These are phyloP conservation scores for Centruroides sculpturatus DNA, from an alignment of 1,140 invertebrate genomes.

Conservation along the genomic window DNA sequence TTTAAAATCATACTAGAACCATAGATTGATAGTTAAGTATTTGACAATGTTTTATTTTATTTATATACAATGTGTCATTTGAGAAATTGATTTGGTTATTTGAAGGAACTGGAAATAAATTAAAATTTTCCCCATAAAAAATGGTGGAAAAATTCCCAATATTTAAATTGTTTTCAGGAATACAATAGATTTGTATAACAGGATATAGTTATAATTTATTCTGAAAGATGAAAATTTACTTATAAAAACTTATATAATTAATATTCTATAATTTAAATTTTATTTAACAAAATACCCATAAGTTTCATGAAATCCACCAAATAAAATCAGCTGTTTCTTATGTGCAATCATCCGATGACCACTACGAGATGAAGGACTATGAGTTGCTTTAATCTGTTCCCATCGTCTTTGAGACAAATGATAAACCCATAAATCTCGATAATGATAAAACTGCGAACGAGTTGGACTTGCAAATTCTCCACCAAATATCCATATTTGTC, in stretches of 20 bases:
- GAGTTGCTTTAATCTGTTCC: slow-evolving; percentile 58
- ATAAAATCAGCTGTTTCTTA: slow-evolving; percentile 65
- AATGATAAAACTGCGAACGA: slow-evolving; percentile 86
- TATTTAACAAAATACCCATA: slow-evolving; percentile 21
- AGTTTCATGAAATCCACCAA: slow-evolving; percentile 87
- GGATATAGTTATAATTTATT: no score
- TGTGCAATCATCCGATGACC: slow-evolving; percentile 74
- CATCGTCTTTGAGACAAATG: slow-evolving; percentile 62
- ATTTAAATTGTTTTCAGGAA: no score
- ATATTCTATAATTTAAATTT: not conserved
- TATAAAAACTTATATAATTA: not conserved
- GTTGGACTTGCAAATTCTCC: slow-evolving; percentile 82
- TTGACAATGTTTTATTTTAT: no score
- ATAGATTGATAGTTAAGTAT: no score
- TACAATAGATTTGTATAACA: no score
- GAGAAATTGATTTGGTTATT: no score
- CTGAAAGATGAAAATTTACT: no score
- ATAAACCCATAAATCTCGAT: slow-evolving; percentile 80
- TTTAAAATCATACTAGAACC: no score
- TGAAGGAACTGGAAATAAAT: no score
- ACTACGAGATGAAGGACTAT: slow-evolving; percentile 68
- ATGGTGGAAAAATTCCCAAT: no score
- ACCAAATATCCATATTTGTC: slow-evolving; percentile 65
- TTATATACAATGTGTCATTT: no score
- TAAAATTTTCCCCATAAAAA: no score